Conservation (phyloP, 30 jellyfish, hydroid and myxozoan species). For the Phacellophora camtschatica region DNA sequence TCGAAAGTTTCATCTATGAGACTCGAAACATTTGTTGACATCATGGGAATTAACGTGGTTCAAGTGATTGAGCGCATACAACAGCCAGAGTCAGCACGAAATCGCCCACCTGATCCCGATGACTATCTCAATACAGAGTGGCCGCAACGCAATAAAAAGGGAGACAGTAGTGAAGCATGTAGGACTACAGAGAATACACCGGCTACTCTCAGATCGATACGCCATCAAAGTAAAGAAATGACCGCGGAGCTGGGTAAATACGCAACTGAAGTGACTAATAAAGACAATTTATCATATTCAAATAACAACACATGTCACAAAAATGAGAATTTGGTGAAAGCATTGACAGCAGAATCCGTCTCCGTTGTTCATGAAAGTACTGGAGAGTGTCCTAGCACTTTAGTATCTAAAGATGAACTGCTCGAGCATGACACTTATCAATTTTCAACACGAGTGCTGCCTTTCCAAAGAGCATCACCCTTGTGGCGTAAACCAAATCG, state of each 20-base stretch:
- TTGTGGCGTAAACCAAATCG: constrained; percentile 35
- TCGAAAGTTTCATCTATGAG: constrained; percentile 53
- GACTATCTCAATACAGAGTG: constrained; percentile 56
- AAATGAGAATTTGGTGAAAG: too few species aligned
- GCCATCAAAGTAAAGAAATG: too few species aligned
- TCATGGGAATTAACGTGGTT: constrained; percentile 81
- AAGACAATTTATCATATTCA: too few species aligned
- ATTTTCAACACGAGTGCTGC: too few species aligned
- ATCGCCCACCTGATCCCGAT: constrained; percentile 65
- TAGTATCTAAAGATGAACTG: too few species aligned
- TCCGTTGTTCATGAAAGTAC: too few species aligned
- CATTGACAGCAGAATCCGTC: too few species aligned
- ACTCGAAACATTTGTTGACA: constrained; percentile 79
- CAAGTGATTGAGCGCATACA: constrained; percentile 78
- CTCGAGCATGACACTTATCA: too few species aligned
- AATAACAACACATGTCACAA: too few species aligned
- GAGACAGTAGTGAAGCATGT: background rate
- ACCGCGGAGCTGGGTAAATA: too few species aligned
- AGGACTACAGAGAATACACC: background rate
- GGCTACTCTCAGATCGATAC: background rate
- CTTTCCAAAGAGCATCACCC: constrained; percentile 2
- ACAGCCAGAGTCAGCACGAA: constrained; percentile 10
- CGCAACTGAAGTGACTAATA: too few species aligned
- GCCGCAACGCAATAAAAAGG: constrained; percentile 6
- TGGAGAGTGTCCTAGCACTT: too few species aligned